Percentiles rank a stretch among this genome's conserved stretches.
These are phyloP conservation scores for Strigamia crassipes DNA, from an alignment of 2,888 invertebrate genomes.

Conservation along the genomic window DNA sequence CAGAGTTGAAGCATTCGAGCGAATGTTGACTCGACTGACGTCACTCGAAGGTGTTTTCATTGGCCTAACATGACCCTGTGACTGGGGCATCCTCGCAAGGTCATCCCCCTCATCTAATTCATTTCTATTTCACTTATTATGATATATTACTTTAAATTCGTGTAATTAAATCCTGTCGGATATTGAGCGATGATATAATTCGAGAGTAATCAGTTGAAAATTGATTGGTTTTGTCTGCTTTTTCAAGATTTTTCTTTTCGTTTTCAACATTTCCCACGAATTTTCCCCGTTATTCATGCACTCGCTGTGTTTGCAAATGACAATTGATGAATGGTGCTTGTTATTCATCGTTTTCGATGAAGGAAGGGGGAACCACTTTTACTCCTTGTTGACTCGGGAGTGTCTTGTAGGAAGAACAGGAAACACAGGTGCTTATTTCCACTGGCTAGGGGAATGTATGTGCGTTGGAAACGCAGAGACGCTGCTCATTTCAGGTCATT, in stretches of 20 bases:
- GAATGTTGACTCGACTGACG: neutral
- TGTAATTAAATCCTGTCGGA: neutral
- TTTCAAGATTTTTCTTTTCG: neutral
- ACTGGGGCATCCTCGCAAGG: slow-evolving; percentile 10
- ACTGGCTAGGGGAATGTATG: neutral
- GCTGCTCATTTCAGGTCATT: slow-evolving; percentile 10
- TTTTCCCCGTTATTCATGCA: neutral
- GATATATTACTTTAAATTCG: neutral
- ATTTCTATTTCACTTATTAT: neutral
- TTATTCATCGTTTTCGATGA: neutral
- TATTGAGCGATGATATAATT: neutral
- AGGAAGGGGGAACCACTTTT: neutral
- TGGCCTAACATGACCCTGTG: slow-evolving; percentile 4
- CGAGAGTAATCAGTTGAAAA: neutral
- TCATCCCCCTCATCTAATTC: slow-evolving; percentile 3
- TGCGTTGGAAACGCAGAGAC: neutral
- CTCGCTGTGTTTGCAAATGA: neutral
- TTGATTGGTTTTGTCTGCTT: neutral
- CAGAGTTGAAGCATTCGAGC: neutral
- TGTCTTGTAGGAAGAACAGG: slow-evolving; percentile 10
- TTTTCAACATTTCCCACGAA: neutral
- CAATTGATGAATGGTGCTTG: neutral
- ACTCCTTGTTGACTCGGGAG: slow-evolving; percentile 10
- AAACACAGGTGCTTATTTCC: slow-evolving; percentile 10
- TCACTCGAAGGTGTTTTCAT: slow-evolving; percentile 8